A percentile compares a stretch with the other conserved stretches of the same genome.
phyloP scores from a whole-genome alignment of 2,797 vertebrate genomes.

The Apodemus agrarius region DNA sequence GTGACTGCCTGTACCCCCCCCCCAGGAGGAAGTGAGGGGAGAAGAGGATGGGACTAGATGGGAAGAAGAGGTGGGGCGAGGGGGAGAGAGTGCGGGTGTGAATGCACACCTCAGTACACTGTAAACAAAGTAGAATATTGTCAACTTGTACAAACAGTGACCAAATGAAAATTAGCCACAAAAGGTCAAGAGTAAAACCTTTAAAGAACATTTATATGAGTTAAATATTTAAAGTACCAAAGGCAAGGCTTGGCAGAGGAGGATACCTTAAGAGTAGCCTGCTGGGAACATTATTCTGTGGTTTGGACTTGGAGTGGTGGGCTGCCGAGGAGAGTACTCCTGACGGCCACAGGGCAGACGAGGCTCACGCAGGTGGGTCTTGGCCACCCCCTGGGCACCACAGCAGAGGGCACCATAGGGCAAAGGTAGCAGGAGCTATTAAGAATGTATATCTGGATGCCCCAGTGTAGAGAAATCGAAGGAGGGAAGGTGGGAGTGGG shows the following conservation, averaged over 20 bases:
- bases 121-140: not conserved
- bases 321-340: not conserved
- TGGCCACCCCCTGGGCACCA: not conserved
- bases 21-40: not conserved
- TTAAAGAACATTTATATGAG: constrained; percentile 26
- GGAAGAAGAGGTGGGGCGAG: not conserved
- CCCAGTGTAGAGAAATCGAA: too few species aligned
- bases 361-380: not conserved
- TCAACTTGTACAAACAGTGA: not conserved
- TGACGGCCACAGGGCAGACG: not conserved
- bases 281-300: not conserved
- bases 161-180: not conserved
- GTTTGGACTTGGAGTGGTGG: not conserved
- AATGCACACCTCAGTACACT: not conserved
- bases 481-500: too few species aligned
- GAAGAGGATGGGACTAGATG: not conserved
- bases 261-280: not conserved
- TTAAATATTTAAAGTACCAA: constrained; percentile 24
- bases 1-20: not conserved
- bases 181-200: not conserved
- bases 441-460: not conserved
- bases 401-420: too few species aligned
- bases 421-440: not conserved
- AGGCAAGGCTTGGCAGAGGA: constrained; percentile 10
- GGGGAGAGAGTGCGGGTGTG: not conserved